Percentiles rank a stretch among this genome's conserved stretches.
phyloP scores from a whole-genome alignment of 2,888 invertebrate genomes.

The Chloroclysta siterata region DNA sequence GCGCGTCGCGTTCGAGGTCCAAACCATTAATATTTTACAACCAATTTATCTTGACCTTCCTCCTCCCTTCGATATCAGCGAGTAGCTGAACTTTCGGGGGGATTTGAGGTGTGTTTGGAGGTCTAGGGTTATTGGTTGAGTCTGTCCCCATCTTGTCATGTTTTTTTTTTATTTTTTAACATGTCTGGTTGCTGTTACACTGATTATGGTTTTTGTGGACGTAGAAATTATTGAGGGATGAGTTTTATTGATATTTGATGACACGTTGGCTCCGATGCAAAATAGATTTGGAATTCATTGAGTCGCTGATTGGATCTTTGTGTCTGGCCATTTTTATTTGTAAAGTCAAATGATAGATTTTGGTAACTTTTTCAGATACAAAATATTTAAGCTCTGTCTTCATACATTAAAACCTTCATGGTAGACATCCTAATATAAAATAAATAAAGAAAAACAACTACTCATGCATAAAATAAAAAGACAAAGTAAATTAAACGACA shows the following conservation, averaged over 20 bases:
- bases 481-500: too few species aligned
- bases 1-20: slow-evolving; percentile 70
- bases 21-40: slow-evolving; percentile 74
- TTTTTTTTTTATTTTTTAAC: slow-evolving; percentile 67
- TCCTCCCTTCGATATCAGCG: slow-evolving; percentile 20
- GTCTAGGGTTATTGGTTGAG: slow-evolving; percentile 52
- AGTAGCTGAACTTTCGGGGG: slow-evolving; percentile 16
- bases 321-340: slow-evolving; percentile 5
- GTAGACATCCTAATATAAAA: too few species aligned
- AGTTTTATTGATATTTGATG: slow-evolving; percentile 68
- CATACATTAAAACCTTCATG: too few species aligned
- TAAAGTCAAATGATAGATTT: not conserved
- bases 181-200: slow-evolving; percentile 76
- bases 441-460: too few species aligned
- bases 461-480: too few species aligned
- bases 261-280: slow-evolving; percentile 40
- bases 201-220: slow-evolving; percentile 79
- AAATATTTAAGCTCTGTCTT: too few species aligned
- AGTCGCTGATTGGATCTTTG: slow-evolving; percentile 8
- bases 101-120: slow-evolving; percentile 32
- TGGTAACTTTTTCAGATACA: too few species aligned
- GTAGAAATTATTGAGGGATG: slow-evolving; percentile 57
- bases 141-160: slow-evolving; percentile 68
- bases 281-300: slow-evolving; percentile 18
- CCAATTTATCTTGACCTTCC: slow-evolving; percentile 60